These are phyloP conservation scores for Melipona bicolor DNA, from an alignment of 2,888 invertebrate species.

Conservation along the genomic window DNA sequence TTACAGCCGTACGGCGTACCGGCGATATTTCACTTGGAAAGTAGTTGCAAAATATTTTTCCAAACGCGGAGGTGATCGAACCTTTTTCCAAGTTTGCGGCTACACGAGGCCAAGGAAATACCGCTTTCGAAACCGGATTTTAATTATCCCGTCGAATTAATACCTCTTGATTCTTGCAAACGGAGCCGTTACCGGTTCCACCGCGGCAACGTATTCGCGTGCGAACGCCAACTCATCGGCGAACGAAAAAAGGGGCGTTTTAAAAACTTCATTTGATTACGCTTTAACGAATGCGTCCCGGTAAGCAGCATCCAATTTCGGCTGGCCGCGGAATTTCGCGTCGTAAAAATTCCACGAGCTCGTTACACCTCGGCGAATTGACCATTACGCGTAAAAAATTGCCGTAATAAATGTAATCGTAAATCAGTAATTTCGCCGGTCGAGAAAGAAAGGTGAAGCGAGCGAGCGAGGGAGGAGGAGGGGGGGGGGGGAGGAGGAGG, in stretches of 20 bases:
- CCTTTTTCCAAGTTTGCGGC: neutral
- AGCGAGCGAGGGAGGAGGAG: too few relatives aligned
- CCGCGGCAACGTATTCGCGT: neutral
- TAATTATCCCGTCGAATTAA: constrained; percentile 8
- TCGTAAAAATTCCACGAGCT: constrained; percentile 38
- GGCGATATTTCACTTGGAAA: constrained; percentile 8
- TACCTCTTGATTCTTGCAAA: neutral
- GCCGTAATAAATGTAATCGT: constrained; percentile 50
- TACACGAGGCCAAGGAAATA: neutral
- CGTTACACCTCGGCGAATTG: constrained; percentile 21
- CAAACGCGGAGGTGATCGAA: neutral
- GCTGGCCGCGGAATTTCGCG: neutral
- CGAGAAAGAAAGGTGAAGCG: neutral
- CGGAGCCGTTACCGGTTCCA: too few relatives aligned
- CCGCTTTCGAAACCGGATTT: neutral
- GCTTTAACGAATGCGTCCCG: neutral
- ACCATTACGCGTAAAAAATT: constrained; percentile 33
- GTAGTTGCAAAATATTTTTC: neutral
- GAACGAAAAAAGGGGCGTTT: neutral
- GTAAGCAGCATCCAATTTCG: constrained; percentile 6
- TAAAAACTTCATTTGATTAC: constrained; percentile 32
- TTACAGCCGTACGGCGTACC: neutral
- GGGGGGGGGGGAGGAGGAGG: neutral
- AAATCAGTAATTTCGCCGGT: constrained; percentile 60
- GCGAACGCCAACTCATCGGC: neutral